Evolutionary conservation across 2,888 invertebrate species (phyloP).

Genomic region (Barypeithes pellucidus): DNA sequence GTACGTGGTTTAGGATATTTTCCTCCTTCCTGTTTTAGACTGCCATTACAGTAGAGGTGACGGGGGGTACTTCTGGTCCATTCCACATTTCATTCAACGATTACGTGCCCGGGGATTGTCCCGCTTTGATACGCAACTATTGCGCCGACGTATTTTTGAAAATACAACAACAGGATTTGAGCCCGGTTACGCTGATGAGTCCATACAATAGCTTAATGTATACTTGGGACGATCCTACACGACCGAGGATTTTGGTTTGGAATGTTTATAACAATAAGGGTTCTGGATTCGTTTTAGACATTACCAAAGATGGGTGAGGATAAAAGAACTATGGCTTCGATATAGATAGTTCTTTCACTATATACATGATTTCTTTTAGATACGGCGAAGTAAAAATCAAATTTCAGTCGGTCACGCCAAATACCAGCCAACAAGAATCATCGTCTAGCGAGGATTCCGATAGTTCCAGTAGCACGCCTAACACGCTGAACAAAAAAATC

Average conservation of each 20-base stretch:
- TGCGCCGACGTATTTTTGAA: constrained; percentile 87
- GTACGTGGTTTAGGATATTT: not conserved
- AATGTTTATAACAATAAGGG: constrained; percentile 87
- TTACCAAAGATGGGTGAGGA: constrained; percentile 78
- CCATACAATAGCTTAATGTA: constrained; percentile 85
- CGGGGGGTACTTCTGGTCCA: constrained; percentile 82
- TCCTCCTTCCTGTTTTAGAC: constrained; percentile 71
- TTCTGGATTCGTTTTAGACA: constrained; percentile 81
- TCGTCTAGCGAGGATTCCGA: constrained; percentile 76
- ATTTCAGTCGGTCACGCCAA: constrained; percentile 79
- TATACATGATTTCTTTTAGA: constrained; percentile 68
- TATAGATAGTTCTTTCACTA: no score
- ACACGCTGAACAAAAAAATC: constrained; percentile 75
- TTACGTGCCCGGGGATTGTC: constrained; percentile 85
- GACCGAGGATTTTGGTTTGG: constrained; percentile 83
- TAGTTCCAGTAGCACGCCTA: constrained; percentile 67
- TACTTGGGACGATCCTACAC: constrained; percentile 89
- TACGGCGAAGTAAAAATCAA: constrained; percentile 82
- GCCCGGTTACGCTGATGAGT: constrained; percentile 82
- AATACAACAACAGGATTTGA: constrained; percentile 78
- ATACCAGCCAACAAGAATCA: constrained; percentile 67
- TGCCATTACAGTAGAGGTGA: constrained; percentile 81
- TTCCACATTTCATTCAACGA: constrained; percentile 84
- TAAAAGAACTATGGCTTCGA: no score
- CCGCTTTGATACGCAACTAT: constrained; percentile 88